A percentile compares a stretch with the other conserved stretches of the same genome.
Evolutionary conservation across 2,888 invertebrate species (phyloP).

Genomic region (Andrena minutula): DNA sequence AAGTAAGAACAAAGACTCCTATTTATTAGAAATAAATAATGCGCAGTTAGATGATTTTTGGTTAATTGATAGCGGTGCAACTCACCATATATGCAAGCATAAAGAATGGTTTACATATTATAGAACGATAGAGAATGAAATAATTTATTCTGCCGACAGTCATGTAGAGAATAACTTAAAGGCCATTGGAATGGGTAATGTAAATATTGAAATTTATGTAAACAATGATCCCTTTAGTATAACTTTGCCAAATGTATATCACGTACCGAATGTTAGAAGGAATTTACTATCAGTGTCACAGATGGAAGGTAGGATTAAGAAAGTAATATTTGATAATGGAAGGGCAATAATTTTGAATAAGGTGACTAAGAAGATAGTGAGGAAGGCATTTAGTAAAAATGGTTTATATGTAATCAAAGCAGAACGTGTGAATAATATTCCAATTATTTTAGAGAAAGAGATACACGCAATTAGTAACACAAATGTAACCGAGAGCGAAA

Average conservation of each 20-base stretch:
- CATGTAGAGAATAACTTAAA: conserved; percentile 2
- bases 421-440: conserved; percentile 3
- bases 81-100: conserved; percentile 47
- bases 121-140: conserved; percentile 15
- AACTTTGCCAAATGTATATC: conserved; percentile 29
- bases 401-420: conserved; percentile 20
- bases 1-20: background rate
- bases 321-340: conserved; percentile 24
- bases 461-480: background rate
- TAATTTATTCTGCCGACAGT: conserved; percentile 31
- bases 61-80: conserved; percentile 51
- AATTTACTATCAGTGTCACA: conserved; percentile 42
- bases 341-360: conserved; percentile 20
- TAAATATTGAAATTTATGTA: conserved; percentile 16
- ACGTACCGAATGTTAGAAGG: conserved; percentile 32
- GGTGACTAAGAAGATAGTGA: conserved; percentile 13
- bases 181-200: conserved; percentile 24
- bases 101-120: conserved; percentile 36
- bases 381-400: conserved; percentile 16
- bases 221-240: background rate
- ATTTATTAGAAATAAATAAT: conserved; percentile 42
- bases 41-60: conserved; percentile 40
- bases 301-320: conserved; percentile 29
- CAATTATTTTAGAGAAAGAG: conserved; percentile 19
- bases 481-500: background rate